Conservation (phyloP, 1,140 invertebrate genomes). For the Lethrus apterus region DNA sequence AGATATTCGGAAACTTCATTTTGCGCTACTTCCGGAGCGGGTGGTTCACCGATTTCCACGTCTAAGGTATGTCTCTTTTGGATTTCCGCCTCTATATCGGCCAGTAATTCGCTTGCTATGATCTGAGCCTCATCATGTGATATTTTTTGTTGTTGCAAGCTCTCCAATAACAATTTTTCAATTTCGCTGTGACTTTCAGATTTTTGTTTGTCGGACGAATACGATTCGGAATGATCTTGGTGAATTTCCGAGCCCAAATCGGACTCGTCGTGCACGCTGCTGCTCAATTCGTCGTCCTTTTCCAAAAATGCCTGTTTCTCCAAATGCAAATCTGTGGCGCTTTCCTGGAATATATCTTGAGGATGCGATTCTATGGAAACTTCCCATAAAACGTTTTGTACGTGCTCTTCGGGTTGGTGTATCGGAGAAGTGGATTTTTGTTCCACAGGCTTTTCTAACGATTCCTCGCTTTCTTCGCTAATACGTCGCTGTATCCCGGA, state of each 20-base stretch:
- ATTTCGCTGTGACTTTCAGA: constrained; percentile 38
- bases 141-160: constrained; percentile 44
- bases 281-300: constrained; percentile 37
- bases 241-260: constrained; percentile 38
- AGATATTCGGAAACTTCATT: constrained; percentile 25
- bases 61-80: constrained; percentile 35
- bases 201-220: constrained; percentile 31
- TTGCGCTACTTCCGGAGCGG: constrained; percentile 9
- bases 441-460: constrained; percentile 18
- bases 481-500: constrained; percentile 37
- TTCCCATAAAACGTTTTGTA: constrained; percentile 57
- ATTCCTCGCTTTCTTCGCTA: constrained; percentile 39
- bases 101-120: constrained; percentile 46
- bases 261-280: constrained; percentile 34
- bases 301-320: constrained; percentile 21
- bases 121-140: constrained; percentile 45
- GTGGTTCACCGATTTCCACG: constrained; percentile 15
- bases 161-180: constrained; percentile 38
- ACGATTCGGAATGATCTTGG: constrained; percentile 37
- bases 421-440: constrained; percentile 40
- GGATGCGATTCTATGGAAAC: constrained; percentile 49
- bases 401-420: constrained; percentile 49
- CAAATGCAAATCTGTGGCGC: constrained; percentile 22
- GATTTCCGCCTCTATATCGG: constrained; percentile 48
- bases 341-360: constrained; percentile 29